Evolutionary conservation across 2,113 vertebrate genomes (phyloP), one percentile per base, ranked within the genome.

Genomic region (Neodontobutis hainanensis): DNA sequence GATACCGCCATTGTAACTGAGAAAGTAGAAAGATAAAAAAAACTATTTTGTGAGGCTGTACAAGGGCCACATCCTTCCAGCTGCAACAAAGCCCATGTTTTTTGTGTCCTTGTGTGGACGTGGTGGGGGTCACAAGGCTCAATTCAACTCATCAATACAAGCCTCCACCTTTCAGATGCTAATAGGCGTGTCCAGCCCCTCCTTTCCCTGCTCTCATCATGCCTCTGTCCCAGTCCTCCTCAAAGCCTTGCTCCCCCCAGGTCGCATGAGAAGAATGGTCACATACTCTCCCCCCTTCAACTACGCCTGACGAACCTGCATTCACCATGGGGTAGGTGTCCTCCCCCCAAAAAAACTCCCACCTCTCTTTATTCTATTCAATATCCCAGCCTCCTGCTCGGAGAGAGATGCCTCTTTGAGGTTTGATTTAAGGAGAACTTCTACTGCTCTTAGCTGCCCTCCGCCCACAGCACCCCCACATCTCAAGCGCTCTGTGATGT

Each of bases 1-100:
- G 89, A 97, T 93, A 5, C 96, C 97, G 0, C 97, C 96, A 0
- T 99, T 99, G 89, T 98, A 99, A 85, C 97, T 99, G 16, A 10
- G 90, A 8, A 43, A 40, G 63, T 19, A 49, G 42, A 47, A 43
- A 57, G 61, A 53, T 48, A 61, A 44, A 61, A n/a, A 51, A 59
- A 56, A 65, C 2, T 4, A 72, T 84, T 49, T 73, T 40, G 72
- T 34, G 73, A 61, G 48, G 59, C 48, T 4, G 46, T 42, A 75
- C 36, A 53, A 65, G 52, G 83, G 52, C 55, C 40, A 73, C 75
- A 80, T 86, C 77, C 68, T 66, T 84, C 83, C 78, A 83, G 79
- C 77, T 66, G 78, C 67, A 72, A 75, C 82, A 88, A 86, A 87
- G 82, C 77, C 62, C 66, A 59, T 68, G 0, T 3, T 36, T 34